Evolutionary conservation across 1,140 invertebrate species (phyloP), one percentile per base, ranked within the genome.

Genomic region (Himalopsyche phryganea): DNA sequence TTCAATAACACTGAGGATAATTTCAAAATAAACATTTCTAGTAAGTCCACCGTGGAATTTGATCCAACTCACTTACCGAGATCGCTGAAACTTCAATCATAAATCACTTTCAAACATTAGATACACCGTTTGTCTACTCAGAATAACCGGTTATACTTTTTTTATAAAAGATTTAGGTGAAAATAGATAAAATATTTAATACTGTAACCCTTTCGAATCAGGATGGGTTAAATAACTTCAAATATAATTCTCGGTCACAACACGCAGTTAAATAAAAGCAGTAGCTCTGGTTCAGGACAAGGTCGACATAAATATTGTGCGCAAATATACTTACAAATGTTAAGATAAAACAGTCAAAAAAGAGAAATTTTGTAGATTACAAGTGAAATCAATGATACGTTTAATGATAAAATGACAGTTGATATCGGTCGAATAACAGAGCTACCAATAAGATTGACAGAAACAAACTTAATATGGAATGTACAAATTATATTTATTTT

Each of bases 401-500:
- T 67, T 73, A 69, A 69, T 57, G 7, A 54, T 54, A 75, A 74
- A 28, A 28, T 28, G 15, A 14, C 40, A 35, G 50, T 41, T 45
- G 40, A 51, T n/a, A n/a, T n/a, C n/a, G n/a, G n/a, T n/a, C n/a
- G n/a, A n/a, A n/a, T n/a, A 17, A 41, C 46, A 62, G 52, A 59
- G 60, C 59, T 60, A 58, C 63, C 49, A 53, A 47, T 40, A 50
- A 54, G 50, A 60, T 58, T 55, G 54, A 58, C 49, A 55, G 49
- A 65, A 77, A 81, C 77, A 70, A 81, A 82, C 77, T 80, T 79
- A 80, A 78, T 77, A 80, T 83, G 81, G 81, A 83, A 83, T 83
- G 81, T 83, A 83, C 81, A 82, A 83, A 82, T 82, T 80, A 75
- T 80, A 75, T 78, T 80, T 77, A 77, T 55, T 79, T 76, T 69